Base-by-base conservation (phyloP, 2,113 vertebrate species). In the Panthera uncia region DNA sequence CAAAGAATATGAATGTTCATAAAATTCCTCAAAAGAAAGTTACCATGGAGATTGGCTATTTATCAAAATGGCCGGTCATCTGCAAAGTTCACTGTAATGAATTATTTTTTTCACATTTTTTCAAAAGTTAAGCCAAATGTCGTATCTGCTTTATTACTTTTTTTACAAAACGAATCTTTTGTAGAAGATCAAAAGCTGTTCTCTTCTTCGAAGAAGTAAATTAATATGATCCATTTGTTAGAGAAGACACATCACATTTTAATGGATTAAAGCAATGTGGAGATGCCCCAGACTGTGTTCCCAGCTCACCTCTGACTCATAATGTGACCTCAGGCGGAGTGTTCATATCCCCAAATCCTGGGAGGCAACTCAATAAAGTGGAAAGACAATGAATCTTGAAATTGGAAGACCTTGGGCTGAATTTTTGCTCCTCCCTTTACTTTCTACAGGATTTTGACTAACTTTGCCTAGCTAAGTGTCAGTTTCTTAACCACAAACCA, bases 11-110 rank as follows among this genome's bases (percentile, higher is more conserved):
- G 95, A 97, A 96, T 61, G 18, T 57, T 97, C 97, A 76, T 96
- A 95, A 96, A 97, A 66, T 96, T 93, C 79, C 66, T 95, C 65
- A 81, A 98, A 96, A 97, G 38, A 97, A 97, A 97, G 45, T 76
- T 97, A 66, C 48, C 96, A 18, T 3, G 14, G 96, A 97, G 31
- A 94, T 2, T 97, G 52, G 3, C 95, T 94, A 96, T 95, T 85
- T 48, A 50, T 93, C 33, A 78, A 96, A 68, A 95, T 98, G 80
- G 21, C 76, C 5, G 74, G 71, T 45, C 23, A 25, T 4, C 1
- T 57, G 2, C 88, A 96, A 80, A 97, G 91, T 86, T 98, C 83
- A 97, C 84, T 94, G 0, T 65, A 31, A 84, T n/a, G 55, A 93
- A 91, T 85, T 38, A 74, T 25, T 55, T 33, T 91, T 92, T 92